Base-by-base conservation (phyloP, 2,888 invertebrate genomes). In the Xanthorhoe spadicearia region DNA sequence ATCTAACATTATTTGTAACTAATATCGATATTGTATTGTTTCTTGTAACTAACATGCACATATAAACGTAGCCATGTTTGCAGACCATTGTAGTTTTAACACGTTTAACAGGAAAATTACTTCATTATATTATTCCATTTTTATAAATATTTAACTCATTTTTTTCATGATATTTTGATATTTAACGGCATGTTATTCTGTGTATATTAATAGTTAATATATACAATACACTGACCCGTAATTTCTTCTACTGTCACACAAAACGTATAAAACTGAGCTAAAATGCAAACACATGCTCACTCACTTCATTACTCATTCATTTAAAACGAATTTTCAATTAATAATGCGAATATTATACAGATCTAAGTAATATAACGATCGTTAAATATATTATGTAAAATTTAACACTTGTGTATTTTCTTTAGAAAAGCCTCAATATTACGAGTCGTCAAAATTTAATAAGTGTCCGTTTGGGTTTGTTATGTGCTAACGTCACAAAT, bases 211-310 rank as follows among this genome's bases (percentile, higher is more conserved):
- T 32, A 4, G 5, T 5, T 35, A 38, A 10, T 43, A 43, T 66
- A 51, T 66, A 64, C 50, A 51, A 56, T 50, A 53, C 32, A 78
- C 88, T 88, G 89, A 86, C 85, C 88, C 88, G 87, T 84, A 84
- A 76, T 83, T 84, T 83, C 77, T 75, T 61, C 55, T 57, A 72
- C 66, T 67, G 51, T 56, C 55, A 61, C 71, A 62, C 61, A 66
- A 58, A 57, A 13, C 64, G 17, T 56, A 59, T 58, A 54, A 15
- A 55, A 43, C 55, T 62, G 32, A 28, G 64, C 63, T 57, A 56
- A 61, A 61, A 66, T 64, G 58, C 63, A 65, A 70, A 64, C 56
- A 67, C 66, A 68, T 38, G 52, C 32, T 49, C 70, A 67, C 32
- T 49, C 70, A 67, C 50, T 52, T 23, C 64, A 70, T 65, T 48